A percentile compares a stretch with the other conserved stretches of the same genome.
phyloP scores from a whole-genome alignment of 2,797 vertebrate species.

The Brachyrhaphis roseni region DNA sequence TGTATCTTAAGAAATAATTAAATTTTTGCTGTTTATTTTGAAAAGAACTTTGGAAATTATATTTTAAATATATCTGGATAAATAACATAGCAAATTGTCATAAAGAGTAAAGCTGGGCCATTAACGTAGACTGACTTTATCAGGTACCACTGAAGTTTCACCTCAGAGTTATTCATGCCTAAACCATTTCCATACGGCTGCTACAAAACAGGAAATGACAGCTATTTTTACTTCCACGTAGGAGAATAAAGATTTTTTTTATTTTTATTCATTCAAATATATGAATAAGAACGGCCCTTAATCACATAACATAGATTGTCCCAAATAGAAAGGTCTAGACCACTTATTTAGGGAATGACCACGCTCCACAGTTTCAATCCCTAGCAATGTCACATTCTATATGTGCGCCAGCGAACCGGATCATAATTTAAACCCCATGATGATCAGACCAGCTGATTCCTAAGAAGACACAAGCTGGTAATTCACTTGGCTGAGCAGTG shows the following conservation, averaged over 20 bases:
- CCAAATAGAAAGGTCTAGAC: neutral
- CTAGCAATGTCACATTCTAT: conserved; percentile 32
- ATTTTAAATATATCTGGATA: neutral
- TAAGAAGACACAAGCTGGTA: conserved; percentile 41
- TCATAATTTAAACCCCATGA: conserved; percentile 45
- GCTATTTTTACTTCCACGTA: neutral
- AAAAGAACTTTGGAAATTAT: neutral
- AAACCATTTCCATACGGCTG: neutral
- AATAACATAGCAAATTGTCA: neutral
- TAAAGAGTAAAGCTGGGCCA: neutral
- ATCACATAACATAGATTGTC: neutral
- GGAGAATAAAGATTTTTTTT: neutral
- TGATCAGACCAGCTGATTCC: conserved; percentile 60
- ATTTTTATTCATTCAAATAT: neutral
- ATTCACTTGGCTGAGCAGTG: conserved; percentile 40
- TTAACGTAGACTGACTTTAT: neutral
- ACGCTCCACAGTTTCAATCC: conserved; percentile 46
- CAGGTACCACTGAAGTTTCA: neutral
- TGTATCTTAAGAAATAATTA: neutral
- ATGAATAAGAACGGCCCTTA: neutral
- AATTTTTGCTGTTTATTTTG: neutral
- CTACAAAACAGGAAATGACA: neutral
- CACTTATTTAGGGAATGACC: conserved; percentile 34
- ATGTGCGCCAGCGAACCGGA: conserved; percentile 44
- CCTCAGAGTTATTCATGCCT: neutral